Conservation (phyloP, 2,888 invertebrate species). For the Patella pellucida region DNA sequence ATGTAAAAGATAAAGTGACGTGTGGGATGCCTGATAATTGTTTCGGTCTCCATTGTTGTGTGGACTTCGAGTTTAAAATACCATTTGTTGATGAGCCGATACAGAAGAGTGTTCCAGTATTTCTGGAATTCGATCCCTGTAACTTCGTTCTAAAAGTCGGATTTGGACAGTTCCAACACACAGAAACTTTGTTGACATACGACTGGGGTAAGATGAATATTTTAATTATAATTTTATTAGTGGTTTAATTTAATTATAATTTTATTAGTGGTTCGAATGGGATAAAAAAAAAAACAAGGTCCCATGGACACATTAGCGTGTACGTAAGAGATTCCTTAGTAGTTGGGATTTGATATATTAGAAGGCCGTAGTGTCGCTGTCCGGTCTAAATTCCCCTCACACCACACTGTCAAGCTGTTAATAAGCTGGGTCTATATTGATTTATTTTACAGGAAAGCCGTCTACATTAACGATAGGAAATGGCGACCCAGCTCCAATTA, state of each 20-base stretch:
- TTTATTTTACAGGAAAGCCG: neutral
- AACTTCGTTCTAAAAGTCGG: slow-evolving; percentile 28
- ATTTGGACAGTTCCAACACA: slow-evolving; percentile 26
- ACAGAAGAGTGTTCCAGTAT: slow-evolving; percentile 28
- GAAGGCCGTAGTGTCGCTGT: no score
- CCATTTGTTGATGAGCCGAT: slow-evolving; percentile 30
- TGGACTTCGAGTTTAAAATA: slow-evolving; percentile 32
- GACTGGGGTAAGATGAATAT: slow-evolving; percentile 26
- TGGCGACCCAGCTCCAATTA: slow-evolving; percentile 9
- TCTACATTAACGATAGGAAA: slow-evolving; percentile 1
- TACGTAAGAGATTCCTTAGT: no score
- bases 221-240: neutral
- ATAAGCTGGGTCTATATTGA: no score
- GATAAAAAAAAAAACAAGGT: no score
- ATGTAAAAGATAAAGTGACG: slow-evolving; percentile 27
- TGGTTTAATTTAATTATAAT: no score
- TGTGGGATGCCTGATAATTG: slow-evolving; percentile 41
- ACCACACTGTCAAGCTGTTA: no score
- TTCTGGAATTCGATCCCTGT: slow-evolving; percentile 29
- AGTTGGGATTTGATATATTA: neutral
- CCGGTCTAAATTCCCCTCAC: no score
- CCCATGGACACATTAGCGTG: no score
- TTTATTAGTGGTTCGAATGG: no score
- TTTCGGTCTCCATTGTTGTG: slow-evolving; percentile 43
- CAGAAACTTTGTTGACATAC: slow-evolving; percentile 23